These are phyloP conservation scores for Pocillopora damicornis DNA, from an alignment of 64 coral and sea anemone genomes.

Conservation along the genomic window DNA sequence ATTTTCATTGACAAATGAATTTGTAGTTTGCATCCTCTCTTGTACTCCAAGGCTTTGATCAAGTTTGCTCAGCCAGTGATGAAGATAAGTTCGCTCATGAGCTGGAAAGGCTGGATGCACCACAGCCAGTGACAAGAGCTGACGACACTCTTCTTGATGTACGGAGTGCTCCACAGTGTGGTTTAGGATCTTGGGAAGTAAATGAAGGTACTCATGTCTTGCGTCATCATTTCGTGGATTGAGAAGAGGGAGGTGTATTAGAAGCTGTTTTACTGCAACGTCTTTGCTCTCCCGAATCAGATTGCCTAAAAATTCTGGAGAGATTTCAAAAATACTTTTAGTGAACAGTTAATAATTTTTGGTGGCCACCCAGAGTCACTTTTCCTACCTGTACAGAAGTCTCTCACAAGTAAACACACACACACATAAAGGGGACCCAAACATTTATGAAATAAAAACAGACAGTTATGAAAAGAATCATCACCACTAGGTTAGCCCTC, in stretches of 20 bases:
- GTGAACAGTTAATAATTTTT: no score
- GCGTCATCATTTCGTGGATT: constrained; percentile 86
- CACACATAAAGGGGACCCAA: no score
- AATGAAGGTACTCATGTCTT: constrained; percentile 84
- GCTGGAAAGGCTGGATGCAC: constrained; percentile 96
- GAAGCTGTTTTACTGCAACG: constrained; percentile 72
- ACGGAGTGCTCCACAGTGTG: constrained; percentile 78
- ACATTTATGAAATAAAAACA: no score
- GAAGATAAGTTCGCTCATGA: constrained; percentile 77
- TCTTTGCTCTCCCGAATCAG: constrained; percentile 77
- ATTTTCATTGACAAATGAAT: constrained; percentile 49
- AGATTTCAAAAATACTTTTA: neutral
- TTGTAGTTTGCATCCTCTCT: constrained; percentile 57
- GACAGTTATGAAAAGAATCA: no score
- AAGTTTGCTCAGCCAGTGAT: constrained; percentile 85
- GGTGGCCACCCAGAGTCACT: no score
- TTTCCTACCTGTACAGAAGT: no score
- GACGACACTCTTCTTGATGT: constrained; percentile 92
- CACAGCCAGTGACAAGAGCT: constrained; percentile 89
- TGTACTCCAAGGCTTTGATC: constrained; percentile 77
- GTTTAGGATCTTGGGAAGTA: constrained; percentile 79
- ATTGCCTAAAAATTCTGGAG: constrained; percentile 75
- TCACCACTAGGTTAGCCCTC: no score
- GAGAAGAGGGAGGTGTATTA: constrained; percentile 84
- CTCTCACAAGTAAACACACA: no score